Conservation (phyloP, 2,113 vertebrate genomes). For the Stictonetta naevosa region DNA sequence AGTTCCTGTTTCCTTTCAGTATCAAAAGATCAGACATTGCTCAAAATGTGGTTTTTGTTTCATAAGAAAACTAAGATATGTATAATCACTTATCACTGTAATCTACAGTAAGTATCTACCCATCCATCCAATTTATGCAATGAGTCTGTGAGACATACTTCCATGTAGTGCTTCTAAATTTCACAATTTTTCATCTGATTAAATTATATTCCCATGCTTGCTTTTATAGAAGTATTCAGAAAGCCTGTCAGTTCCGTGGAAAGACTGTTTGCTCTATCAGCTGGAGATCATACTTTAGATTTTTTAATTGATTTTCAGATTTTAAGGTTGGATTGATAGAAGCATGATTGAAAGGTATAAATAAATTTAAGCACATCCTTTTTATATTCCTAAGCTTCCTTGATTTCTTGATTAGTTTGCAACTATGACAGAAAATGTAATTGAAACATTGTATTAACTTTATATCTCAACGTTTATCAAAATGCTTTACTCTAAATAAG, state of each 20-base stretch:
- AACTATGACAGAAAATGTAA: background rate
- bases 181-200: background rate
- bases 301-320: background rate
- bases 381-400: background rate
- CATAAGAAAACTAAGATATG: background rate
- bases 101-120: background rate
- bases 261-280: background rate
- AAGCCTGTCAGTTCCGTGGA: background rate
- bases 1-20: background rate
- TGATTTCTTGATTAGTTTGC: background rate
- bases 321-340: background rate
- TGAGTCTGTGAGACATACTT: accelerated
- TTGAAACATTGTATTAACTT: background rate
- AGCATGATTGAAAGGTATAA: background rate
- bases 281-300: background rate
- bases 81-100: background rate
- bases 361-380: background rate
- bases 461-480: background rate
- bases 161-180: background rate
- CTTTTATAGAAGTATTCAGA: background rate
- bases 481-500: background rate
- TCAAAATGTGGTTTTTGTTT: background rate
- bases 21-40: background rate
- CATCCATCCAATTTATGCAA: background rate
- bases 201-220: background rate